Percentiles rank a stretch among this genome's conserved stretches.
Conservation (phyloP, 2,888 invertebrate species). For the Pocota personata region DNA sequence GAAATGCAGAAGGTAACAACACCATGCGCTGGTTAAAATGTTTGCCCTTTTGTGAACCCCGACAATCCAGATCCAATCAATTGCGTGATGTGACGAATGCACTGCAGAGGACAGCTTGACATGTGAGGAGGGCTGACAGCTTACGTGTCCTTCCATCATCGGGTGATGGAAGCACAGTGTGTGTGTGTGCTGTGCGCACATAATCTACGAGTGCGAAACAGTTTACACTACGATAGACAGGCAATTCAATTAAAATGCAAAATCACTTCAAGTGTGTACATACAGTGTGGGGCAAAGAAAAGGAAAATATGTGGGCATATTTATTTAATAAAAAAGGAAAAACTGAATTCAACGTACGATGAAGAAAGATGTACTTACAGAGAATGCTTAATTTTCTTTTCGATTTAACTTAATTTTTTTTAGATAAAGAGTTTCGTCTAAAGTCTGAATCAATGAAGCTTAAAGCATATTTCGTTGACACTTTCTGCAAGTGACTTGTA, state of each 20-base stretch:
- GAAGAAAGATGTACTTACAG: too few species aligned
- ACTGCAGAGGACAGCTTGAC: conserved; percentile 36
- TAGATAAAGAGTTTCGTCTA: too few species aligned
- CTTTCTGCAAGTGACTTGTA: too few species aligned
- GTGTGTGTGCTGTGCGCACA: neutral
- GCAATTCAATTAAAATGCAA: conserved; percentile 36
- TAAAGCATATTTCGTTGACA: too few species aligned
- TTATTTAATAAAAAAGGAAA: neutral
- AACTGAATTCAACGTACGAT: too few species aligned
- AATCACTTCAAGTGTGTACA: conserved; percentile 9
- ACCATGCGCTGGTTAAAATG: neutral
- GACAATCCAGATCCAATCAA: conserved; percentile 45
- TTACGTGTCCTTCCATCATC: neutral
- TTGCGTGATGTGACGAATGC: conserved; percentile 43
- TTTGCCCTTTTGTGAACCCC: conserved; percentile 9
- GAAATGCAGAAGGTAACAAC: neutral
- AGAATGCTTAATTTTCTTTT: too few species aligned
- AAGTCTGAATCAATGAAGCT: too few species aligned
- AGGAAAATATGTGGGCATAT: neutral
- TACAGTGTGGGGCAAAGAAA: neutral
- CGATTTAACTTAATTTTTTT: too few species aligned
- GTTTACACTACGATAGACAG: conserved; percentile 12
- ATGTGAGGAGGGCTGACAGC: conserved; percentile 26
- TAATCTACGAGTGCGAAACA: conserved; percentile 8
- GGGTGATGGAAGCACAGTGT: neutral